These are phyloP conservation scores for Harpagoxenus sublaevis DNA, from an alignment of 2,888 invertebrate species.

Conservation along the genomic window DNA sequence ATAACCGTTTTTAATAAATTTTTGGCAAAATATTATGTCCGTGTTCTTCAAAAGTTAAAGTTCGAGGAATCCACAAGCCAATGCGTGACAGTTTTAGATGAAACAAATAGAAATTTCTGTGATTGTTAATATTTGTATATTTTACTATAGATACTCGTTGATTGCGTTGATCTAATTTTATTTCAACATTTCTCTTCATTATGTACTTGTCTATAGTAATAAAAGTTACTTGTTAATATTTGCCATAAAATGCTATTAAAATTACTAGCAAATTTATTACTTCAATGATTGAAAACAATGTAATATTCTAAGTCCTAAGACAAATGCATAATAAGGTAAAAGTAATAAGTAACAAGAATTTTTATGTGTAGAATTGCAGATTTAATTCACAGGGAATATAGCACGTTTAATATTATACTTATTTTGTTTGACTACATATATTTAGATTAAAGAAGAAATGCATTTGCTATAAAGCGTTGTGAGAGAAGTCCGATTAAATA, in stretches of 20 bases:
- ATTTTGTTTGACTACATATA: not conserved
- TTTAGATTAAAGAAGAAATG: not conserved
- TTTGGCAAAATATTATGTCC: not conserved
- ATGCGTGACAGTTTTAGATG: not conserved
- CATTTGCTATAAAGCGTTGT: not conserved
- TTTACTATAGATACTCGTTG: not conserved
- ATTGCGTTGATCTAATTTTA: not conserved
- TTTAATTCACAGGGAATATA: not conserved
- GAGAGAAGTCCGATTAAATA: constrained; percentile 16
- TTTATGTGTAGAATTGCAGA: not conserved
- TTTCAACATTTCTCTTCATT: not conserved
- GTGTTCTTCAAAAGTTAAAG: not conserved
- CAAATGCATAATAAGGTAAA: not conserved
- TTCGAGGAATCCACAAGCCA: not conserved
- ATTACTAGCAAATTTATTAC: not conserved
- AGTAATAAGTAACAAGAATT: not conserved
- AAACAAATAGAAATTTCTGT: not conserved
- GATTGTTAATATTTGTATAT: not conserved
- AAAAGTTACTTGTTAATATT: not conserved
- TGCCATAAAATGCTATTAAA: not conserved
- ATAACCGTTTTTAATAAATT: not conserved
- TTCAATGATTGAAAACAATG: not conserved
- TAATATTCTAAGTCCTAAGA: not conserved
- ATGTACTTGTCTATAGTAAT: not conserved
- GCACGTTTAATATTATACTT: not conserved